Conservation (phyloP, 2,888 invertebrate genomes). For the Parnassius mnemosyne region DNA sequence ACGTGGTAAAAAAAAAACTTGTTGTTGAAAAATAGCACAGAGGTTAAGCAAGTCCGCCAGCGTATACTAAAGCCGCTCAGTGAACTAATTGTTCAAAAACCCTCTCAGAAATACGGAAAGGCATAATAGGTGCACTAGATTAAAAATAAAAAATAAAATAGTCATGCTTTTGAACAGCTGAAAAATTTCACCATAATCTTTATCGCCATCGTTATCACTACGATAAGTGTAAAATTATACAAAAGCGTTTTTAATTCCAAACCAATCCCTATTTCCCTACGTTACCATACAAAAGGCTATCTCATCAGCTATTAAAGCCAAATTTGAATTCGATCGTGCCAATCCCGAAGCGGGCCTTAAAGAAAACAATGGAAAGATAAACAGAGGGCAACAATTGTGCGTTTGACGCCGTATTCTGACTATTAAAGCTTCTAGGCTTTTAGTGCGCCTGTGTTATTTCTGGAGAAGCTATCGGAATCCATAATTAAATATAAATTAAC, state of each 20-base stretch:
- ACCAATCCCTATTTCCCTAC: background rate
- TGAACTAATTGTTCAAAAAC: too few relatives aligned
- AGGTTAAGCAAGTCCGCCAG: too few relatives aligned
- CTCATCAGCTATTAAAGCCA: slow-evolving; percentile 14
- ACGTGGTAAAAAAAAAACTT: too few relatives aligned
- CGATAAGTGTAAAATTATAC: too few relatives aligned
- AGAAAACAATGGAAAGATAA: slow-evolving; percentile 26
- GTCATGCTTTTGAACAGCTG: too few relatives aligned
- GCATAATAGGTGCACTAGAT: too few relatives aligned
- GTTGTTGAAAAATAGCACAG: too few relatives aligned
- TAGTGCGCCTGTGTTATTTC: slow-evolving; percentile 17
- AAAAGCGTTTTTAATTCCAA: background rate
- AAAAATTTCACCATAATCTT: too few relatives aligned
- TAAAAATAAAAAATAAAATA: too few relatives aligned
- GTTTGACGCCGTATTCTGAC: slow-evolving; percentile 4
- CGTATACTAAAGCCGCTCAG: too few relatives aligned
- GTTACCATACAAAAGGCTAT: slow-evolving; percentile 24
- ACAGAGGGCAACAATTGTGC: slow-evolving; percentile 18
- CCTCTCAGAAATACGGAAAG: too few relatives aligned
- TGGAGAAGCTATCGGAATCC: slow-evolving; percentile 14
- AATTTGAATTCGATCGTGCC: slow-evolving; percentile 16
- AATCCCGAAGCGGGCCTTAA: slow-evolving; percentile 12
- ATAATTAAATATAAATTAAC: background rate
- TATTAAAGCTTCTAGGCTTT: slow-evolving; percentile 22
- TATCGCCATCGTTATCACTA: too few relatives aligned